Evolutionary conservation across 2,888 invertebrate genomes (phyloP).

Genomic region (Iphiclides podalirius): DNA sequence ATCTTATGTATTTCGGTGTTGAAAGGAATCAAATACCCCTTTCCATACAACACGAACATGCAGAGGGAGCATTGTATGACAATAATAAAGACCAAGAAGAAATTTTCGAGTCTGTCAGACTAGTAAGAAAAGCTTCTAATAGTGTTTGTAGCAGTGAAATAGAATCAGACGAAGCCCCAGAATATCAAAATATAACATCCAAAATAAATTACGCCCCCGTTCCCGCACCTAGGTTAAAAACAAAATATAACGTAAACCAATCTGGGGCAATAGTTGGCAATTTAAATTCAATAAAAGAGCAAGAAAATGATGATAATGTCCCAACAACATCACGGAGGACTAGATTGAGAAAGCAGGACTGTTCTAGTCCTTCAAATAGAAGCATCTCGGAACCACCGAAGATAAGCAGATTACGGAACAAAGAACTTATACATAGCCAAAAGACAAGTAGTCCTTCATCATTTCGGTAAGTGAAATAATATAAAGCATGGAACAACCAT

Average conservation of each 20-base stretch:
- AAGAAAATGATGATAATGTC: conserved; percentile 38
- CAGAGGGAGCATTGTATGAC: conserved; percentile 26
- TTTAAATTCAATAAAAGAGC: conserved; percentile 57
- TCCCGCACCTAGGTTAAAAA: conserved; percentile 58
- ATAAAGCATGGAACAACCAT: too few species aligned
- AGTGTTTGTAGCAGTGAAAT: conserved; percentile 68
- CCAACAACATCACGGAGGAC: conserved; percentile 41
- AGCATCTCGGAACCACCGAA: conserved; percentile 66
- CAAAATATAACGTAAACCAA: conserved; percentile 46
- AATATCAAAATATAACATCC: conserved; percentile 63
- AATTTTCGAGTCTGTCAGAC: conserved; percentile 62
- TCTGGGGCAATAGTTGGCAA: conserved; percentile 39
- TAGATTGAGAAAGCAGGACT: conserved; percentile 45
- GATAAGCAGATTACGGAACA: conserved; percentile 36
- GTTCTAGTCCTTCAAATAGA: conserved; percentile 36
- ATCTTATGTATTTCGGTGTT: conserved; percentile 81
- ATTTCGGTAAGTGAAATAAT: conserved; percentile 25
- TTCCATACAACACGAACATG: conserved; percentile 3
- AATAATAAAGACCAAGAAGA: conserved; percentile 46
- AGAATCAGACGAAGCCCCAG: conserved; percentile 63
- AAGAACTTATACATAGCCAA: conserved; percentile 21
- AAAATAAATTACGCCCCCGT: conserved; percentile 51
- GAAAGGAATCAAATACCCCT: conserved; percentile 35
- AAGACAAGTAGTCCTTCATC: conserved; percentile 23
- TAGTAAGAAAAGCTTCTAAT: conserved; percentile 62